phyloP scores from a whole-genome alignment of 2,797 vertebrate genomes.

The Spinibarbus caldwelli region DNA sequence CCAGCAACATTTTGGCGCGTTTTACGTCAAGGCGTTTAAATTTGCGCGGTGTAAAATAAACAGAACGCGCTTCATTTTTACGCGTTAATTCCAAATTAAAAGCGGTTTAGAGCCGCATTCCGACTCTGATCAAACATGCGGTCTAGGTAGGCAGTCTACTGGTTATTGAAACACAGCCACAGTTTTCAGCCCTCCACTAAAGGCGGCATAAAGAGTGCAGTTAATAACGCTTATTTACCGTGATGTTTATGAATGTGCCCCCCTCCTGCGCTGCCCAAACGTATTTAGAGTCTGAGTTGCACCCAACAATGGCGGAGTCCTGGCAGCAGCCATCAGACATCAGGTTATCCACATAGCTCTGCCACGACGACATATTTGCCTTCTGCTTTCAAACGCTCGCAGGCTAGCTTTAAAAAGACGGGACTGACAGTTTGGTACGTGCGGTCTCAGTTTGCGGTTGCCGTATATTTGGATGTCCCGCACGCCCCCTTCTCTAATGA shows the following conservation, averaged over 20 bases:
- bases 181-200: background rate
- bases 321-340: conserved; percentile 94
- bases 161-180: background rate
- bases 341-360: conserved; percentile 94
- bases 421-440: conserved; percentile 61
- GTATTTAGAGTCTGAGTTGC: conserved; percentile 88
- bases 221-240: conserved; percentile 77
- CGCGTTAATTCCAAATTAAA: background rate
- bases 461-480: conserved; percentile 60
- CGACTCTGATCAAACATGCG: background rate
- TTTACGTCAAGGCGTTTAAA: background rate
- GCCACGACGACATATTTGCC: conserved; percentile 94
- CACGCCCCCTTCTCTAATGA: conserved; percentile 80
- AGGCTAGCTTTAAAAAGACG: conserved; percentile 53
- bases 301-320: conserved; percentile 94
- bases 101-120: background rate
- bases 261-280: conserved; percentile 87
- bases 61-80: background rate
- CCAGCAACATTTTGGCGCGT: background rate
- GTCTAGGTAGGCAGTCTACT: background rate
- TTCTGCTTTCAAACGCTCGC: conserved; percentile 69
- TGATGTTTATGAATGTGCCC: conserved; percentile 85
- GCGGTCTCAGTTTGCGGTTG: too few relatives aligned
- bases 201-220: background rate
- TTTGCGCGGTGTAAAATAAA: too few relatives aligned